These are phyloP conservation scores for Lanistes nyassanus DNA, from an alignment of 1,140 invertebrate species.

Conservation along the genomic window DNA sequence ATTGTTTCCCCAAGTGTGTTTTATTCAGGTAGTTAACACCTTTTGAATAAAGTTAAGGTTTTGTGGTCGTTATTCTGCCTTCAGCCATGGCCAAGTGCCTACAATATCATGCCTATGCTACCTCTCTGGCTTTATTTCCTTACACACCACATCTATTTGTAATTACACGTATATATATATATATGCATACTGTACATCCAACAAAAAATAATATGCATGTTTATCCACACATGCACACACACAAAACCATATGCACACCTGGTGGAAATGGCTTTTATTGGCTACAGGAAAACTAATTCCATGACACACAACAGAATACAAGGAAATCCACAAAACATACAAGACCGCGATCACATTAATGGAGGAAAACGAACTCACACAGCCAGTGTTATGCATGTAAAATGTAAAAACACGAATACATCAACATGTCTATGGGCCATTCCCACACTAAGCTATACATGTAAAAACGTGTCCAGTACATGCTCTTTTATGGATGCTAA, in stretches of 20 bases:
- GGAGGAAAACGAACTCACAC: neutral
- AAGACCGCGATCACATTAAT: neutral
- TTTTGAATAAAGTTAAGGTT: neutral
- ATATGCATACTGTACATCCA: too few relatives aligned
- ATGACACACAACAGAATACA: conserved; percentile 2
- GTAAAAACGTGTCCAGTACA: conserved; percentile 12
- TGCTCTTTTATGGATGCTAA: too few relatives aligned
- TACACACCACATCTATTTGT: neutral
- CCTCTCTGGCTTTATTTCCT: neutral
- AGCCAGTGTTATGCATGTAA: neutral
- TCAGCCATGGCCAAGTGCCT: too few relatives aligned
- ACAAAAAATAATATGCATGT: too few relatives aligned
- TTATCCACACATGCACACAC: neutral
- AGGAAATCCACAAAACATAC: neutral
- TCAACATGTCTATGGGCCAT: neutral
- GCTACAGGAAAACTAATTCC: conserved; percentile 14
- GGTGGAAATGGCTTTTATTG: conserved; percentile 30
- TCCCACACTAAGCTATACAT: conserved; percentile 16
- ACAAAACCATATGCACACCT: neutral
- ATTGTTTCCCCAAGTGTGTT: neutral
- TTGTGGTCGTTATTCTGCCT: neutral
- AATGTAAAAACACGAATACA: conserved; percentile 9
- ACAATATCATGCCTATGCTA: too few relatives aligned
- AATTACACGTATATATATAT: too few relatives aligned
- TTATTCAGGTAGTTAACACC: neutral